Conservation (phyloP, 2,113 vertebrate genomes). For the Psephotus haematonotus region DNA sequence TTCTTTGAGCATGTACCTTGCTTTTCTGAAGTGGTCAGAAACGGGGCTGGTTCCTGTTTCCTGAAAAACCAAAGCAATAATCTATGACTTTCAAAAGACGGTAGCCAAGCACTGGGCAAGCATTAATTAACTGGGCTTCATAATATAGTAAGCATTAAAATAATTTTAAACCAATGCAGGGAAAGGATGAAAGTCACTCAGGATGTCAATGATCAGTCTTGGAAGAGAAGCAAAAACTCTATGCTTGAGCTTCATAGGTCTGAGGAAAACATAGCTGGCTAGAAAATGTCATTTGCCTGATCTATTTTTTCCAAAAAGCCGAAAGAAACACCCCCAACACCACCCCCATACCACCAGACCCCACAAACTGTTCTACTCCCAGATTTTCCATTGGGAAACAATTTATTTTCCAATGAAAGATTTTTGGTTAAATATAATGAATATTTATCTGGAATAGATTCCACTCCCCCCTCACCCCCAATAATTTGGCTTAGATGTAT, state of each 20-base stretch:
- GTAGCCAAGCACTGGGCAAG: background rate
- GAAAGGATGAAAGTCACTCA: background rate
- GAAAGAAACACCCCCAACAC: background rate
- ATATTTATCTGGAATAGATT: background rate
- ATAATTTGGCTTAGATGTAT: background rate
- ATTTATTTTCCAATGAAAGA: background rate
- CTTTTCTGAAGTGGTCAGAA: background rate
- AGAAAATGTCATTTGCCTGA: background rate
- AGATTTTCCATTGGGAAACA: background rate
- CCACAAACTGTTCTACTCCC: background rate
- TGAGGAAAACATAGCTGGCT: background rate
- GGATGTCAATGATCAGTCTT: background rate
- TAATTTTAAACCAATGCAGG: background rate
- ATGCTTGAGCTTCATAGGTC: background rate
- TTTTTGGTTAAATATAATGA: background rate
- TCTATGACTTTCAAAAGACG: background rate
- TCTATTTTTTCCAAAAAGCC: background rate
- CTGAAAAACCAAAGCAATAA: background rate
- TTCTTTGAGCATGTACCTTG: background rate
- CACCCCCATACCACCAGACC: fast-evolving
- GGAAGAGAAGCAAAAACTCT: background rate
- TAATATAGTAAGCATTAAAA: background rate
- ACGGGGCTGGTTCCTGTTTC: background rate
- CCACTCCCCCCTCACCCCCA: fast-evolving
- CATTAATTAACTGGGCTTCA: background rate